phyloP scores from a whole-genome alignment of 2,888 invertebrate genomes.

The Smittia sp. region DNA sequence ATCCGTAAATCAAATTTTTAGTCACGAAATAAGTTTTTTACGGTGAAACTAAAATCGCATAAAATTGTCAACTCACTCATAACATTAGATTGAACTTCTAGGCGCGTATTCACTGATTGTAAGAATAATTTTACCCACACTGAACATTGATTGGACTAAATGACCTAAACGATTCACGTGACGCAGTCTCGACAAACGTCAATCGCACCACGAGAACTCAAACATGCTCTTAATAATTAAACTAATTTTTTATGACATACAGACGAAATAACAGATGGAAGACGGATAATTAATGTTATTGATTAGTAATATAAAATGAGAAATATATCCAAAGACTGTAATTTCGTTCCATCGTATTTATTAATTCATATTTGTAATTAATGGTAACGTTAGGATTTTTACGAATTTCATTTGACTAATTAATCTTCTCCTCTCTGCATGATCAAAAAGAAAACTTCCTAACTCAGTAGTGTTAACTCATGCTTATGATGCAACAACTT shows the following conservation, averaged over 20 bases:
- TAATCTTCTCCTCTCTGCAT: background rate
- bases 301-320: constrained; percentile 40
- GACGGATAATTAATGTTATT: constrained; percentile 38
- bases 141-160: background rate
- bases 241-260: constrained; percentile 15
- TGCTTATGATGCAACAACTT: constrained; percentile 18
- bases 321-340: constrained; percentile 55
- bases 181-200: too few relatives aligned
- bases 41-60: background rate
- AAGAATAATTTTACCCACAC: constrained; percentile 10
- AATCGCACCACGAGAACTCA: too few relatives aligned
- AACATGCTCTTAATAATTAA: background rate
- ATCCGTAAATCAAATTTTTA: constrained; percentile 40
- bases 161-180: too few relatives aligned
- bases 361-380: constrained; percentile 21
- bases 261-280: background rate
- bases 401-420: constrained; percentile 15
- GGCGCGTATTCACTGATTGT: constrained; percentile 7
- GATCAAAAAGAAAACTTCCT: background rate
- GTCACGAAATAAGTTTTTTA: constrained; percentile 23
- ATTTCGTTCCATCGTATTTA: constrained; percentile 51
- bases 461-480: constrained; percentile 24
- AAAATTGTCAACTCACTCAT: constrained; percentile 4
- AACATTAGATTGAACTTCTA: background rate
- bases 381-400: constrained; percentile 27